A percentile compares a stretch with the other conserved stretches of the same genome.
phyloP scores from a whole-genome alignment of 2,797 vertebrate genomes.

The Oceanodroma leucorhoa region DNA sequence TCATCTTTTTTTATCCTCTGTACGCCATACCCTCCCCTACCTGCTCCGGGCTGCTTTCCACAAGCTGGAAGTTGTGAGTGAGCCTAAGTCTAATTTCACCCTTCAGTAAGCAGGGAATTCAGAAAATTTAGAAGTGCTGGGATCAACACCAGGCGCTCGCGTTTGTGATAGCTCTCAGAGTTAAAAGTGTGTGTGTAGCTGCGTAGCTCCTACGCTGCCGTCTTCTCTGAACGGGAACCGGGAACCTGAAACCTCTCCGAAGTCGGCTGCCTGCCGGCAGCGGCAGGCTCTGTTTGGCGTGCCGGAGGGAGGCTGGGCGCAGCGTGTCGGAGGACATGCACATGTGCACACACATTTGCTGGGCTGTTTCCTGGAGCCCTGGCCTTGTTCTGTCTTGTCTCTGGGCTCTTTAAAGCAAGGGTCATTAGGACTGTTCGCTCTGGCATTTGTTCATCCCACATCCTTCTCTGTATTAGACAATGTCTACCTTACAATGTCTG shows the following conservation, averaged over 20 bases:
- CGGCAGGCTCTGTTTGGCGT: neutral
- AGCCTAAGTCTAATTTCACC: conserved; percentile 46
- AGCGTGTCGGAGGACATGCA: neutral
- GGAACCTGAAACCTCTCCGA: neutral
- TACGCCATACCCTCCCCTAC: neutral
- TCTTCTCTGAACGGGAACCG: neutral
- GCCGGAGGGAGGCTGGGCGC: neutral
- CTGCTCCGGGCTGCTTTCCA: neutral
- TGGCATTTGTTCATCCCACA: conserved; percentile 40
- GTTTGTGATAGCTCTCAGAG: neutral
- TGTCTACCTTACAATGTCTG: conserved; percentile 48
- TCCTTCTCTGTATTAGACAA: conserved; percentile 44
- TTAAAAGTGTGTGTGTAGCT: neutral
- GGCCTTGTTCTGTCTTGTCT: conserved; percentile 56
- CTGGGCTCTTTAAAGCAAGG: conserved; percentile 5
- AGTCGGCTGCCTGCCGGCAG: neutral
- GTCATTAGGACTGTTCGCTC: conserved; percentile 20
- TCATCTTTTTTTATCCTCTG: neutral
- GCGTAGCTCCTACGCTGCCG: neutral
- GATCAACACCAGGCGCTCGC: neutral
- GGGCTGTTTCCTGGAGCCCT: conserved; percentile 15
- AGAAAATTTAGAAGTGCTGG: conserved; percentile 21
- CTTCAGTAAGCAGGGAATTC: conserved; percentile 49
- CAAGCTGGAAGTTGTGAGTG: neutral
- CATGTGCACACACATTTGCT: neutral